Evolutionary conservation across 2,888 invertebrate species (phyloP).

Genomic region (Apodemia duryi): DNA sequence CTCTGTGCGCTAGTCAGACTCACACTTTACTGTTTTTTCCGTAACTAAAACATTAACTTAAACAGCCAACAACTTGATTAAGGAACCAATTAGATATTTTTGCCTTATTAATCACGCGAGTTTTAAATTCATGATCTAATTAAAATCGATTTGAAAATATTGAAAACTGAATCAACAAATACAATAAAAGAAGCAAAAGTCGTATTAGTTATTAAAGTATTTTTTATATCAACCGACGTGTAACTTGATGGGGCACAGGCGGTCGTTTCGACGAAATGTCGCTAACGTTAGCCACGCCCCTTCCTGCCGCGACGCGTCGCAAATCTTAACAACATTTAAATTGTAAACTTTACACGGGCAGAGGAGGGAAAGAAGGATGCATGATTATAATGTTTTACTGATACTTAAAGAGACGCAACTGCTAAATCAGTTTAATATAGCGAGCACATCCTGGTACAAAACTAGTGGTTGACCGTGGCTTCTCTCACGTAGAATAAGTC

Average conservation of each 20-base stretch:
- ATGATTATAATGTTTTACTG: conserved; percentile 24
- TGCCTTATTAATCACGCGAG: no score
- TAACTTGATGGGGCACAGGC: conserved; percentile 17
- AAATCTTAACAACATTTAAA: conserved; percentile 14
- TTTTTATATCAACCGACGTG: conserved; percentile 8
- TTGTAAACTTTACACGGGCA: conserved; percentile 8
- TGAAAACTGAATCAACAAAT: no score
- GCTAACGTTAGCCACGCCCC: conserved; percentile 66
- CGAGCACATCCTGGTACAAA: neutral
- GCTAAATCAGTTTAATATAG: neutral
- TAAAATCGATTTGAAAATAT: no score
- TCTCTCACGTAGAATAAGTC: no score
- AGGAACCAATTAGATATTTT: no score
- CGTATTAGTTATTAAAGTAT: neutral
- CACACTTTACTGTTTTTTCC: no score
- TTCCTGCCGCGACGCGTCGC: conserved; percentile 48
- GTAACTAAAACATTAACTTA: no score
- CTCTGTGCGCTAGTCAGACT: no score
- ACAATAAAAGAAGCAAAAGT: no score
- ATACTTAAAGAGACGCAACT: neutral
- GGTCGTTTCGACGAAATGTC: conserved; percentile 43
- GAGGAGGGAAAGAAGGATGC: neutral
- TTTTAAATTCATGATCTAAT: no score
- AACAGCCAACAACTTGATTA: no score
- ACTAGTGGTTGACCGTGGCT: no score